Evolutionary conservation across 2,113 vertebrate genomes (phyloP), one percentile per base, ranked within the genome.

Genomic region (Okapia johnstoni): DNA sequence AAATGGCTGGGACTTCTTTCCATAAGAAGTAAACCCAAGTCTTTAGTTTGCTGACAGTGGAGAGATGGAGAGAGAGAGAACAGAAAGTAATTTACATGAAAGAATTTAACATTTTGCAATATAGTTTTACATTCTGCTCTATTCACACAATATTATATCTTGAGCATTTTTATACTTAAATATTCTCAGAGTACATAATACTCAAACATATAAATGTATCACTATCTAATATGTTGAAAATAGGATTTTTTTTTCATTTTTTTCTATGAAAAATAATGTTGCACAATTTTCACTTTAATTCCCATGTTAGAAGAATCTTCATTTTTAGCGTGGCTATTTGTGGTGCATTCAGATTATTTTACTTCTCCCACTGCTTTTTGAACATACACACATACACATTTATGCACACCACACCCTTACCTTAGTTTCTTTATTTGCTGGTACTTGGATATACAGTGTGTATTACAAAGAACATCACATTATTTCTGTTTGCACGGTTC

Each of bases 101-200:
- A 87, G 14, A 81, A 57, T 57, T 63, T 90, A 61, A 76, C 81
- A 90, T 57, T 95, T 95, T 91, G 28, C 14, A 90, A 46, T 94
- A 61, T 12, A 50, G 36, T 90, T 61, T 89, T 73, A 60, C 92
- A 70, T 81, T 88, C 6, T 33, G 5, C n/a, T 12, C 81, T 91
- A 66, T 88, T 63, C 63, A 92, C 40, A 94, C 12, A 61, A 21
- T 80, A 30, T 93, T 92, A 19, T 76, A 58, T 70, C n/a, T 90
- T 87, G 25, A 76, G 23, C n/a, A 87, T 43, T 90, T 96, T 93
- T 79, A 87, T n/a, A 84, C 16, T 95, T 95, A 87, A 83, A 63
- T 90, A 52, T 57, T 93, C 80, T 96, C 33, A 61, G 17, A 79
- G 17, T 60, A 66, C 28, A 83, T 83, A 93, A 83, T 96, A 81